These are phyloP conservation scores for Seira ritae DNA, from an alignment of 2,888 invertebrate species.

Conservation along the genomic window DNA sequence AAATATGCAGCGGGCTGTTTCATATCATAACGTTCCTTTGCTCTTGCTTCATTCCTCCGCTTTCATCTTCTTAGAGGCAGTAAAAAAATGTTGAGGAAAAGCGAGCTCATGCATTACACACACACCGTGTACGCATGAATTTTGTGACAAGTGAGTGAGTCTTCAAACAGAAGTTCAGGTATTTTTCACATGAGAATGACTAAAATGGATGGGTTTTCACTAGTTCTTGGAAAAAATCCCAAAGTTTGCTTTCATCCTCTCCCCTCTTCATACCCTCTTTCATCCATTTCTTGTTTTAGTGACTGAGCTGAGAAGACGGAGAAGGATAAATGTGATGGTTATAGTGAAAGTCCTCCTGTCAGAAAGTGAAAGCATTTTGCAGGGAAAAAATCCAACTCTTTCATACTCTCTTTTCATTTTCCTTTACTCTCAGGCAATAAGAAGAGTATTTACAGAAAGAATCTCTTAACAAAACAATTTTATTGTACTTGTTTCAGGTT, in stretches of 20 bases:
- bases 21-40: too few relatives aligned
- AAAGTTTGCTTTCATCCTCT: slow-evolving; percentile 1
- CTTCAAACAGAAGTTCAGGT: not conserved
- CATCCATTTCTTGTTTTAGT: too few relatives aligned
- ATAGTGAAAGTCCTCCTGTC: not conserved
- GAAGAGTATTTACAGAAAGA: not conserved
- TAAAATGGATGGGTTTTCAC: slow-evolving; percentile 2
- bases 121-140: not conserved
- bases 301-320: not conserved
- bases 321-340: not conserved
- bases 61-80: not conserved
- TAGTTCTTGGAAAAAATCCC: not conserved
- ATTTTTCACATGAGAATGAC: slow-evolving; percentile 3
- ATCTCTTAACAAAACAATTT: slow-evolving; percentile 11
- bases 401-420: not conserved
- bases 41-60: not conserved
- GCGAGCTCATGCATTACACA: not conserved
- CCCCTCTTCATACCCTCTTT: not conserved
- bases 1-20: not conserved
- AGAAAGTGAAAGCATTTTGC: not conserved
- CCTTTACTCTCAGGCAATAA: not conserved
- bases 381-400: not conserved
- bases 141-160: slow-evolving; percentile 4
- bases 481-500: slow-evolving; percentile 2
- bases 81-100: not conserved